Evolutionary conservation across 2,113 vertebrate species (phyloP), one percentile per base, ranked within the genome.

Genomic region (Caracal caracal): DNA sequence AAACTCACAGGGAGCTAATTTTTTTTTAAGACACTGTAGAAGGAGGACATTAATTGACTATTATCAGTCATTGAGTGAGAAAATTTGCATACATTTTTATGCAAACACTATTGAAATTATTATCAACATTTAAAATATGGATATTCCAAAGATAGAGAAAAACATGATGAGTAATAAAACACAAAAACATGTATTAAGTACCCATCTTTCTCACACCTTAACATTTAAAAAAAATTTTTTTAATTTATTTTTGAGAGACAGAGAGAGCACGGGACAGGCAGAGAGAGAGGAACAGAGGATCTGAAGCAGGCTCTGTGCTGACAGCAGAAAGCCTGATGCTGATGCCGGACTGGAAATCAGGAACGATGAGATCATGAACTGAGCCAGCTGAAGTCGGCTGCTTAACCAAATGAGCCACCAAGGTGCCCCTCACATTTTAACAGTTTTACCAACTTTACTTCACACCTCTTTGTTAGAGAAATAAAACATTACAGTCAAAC

Each of bases 371-470:
- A 59, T 22, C 56, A 24, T 22, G 56, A 59, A 20, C 20, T 22
- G 56, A 59, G 56, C 17, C 56, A 59, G 56, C 56, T 22, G 56
- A 59, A 59, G 16, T 22, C 6, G 20, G 56, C 19, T 59, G 56
- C 56, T 59, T 59, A 59, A 59, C 20, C 19, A 59, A 59, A 59
- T 59, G 56, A 59, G 56, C 20, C 56, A 20, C 56, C 20, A 59
- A 59, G 20, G 8, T 59, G 56, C 20, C 56, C 56, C 68, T 93
- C 30, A 53, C 16, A 66, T 71, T 15, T 47, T 59, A 73, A 30
- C 26, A 43, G 43, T 80, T 79, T 92, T 53, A 8, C 30, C 26
- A 51, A 76, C 81, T 84, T 95, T 92, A 95, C 33, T 70, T 91
- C 30, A 47, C 28, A 51, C 53, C 5, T 82, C n/a, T 24, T 80